Base-by-base conservation (phyloP, 2,113 vertebrate species). In the Ciconia maguari region DNA sequence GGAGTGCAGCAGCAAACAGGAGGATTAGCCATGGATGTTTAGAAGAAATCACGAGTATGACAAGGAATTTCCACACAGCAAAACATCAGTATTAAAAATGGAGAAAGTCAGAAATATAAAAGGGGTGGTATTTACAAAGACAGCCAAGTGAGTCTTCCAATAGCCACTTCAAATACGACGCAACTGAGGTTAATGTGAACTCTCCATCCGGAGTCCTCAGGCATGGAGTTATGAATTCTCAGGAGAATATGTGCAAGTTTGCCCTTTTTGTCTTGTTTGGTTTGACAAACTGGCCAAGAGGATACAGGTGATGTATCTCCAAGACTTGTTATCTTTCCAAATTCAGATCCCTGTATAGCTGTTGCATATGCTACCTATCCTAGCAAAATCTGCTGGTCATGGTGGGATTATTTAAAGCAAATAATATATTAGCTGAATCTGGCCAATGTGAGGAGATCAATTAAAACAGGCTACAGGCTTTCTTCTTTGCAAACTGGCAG, bases 121-220 rank as follows among this genome's bases (percentile, higher is more conserved):
- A 96, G 90, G 72, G 90, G 74, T 81, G 92, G 68, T 77, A 82
- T 96, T 97, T 94, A 70, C 58, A 21, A 61, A 91, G 52, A 57
- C 84, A 51, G 65, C 65, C 74, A 93, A 68, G 71, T 44, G 52
- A 83, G 30, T 65, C 78, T 81, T 94, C 69, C 85, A 87, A 30
- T 30, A 42, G 94, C 87, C 89, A 95, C 30, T 1, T 88, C 83
- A 95, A 96, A 94, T 69, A 90, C 13, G 79, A 87, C 78, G 93
- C 68, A 84, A 25, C 61, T 83, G 62, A 86, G 68, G 69, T 34
- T 77, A 62, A 91, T n/a, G 11, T 71, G 52, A 79, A 65, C 51
- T 25, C 68, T 77, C 69, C 20, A 24, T 83, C 62, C 46, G 41
- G 64, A 90, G 54, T 36, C 38, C 74, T 91, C 48, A 49, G 61